Conservation (phyloP, 2,113 vertebrate species). For the Solenodon paradoxus region DNA sequence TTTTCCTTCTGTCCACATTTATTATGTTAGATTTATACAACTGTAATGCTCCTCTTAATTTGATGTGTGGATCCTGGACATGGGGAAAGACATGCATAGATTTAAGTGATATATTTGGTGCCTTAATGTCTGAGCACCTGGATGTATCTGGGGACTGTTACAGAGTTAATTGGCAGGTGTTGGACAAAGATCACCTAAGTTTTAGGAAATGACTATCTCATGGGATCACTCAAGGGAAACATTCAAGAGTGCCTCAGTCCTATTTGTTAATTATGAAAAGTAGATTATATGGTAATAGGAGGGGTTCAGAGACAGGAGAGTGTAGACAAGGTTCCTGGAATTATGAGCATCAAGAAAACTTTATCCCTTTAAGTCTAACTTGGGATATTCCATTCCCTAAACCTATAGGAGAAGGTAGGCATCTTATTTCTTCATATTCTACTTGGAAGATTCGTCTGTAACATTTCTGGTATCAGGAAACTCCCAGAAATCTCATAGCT, state of each 20-base stretch:
- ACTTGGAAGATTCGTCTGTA: neutral
- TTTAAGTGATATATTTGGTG: slow-evolving; percentile 42
- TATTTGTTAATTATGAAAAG: neutral
- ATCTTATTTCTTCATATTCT: neutral
- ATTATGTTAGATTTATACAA: slow-evolving; percentile 56
- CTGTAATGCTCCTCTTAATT: slow-evolving; percentile 47
- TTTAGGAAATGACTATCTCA: slow-evolving; percentile 2
- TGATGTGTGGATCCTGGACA: slow-evolving; percentile 39
- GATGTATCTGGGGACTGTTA: slow-evolving; percentile 56
- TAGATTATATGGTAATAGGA: neutral
- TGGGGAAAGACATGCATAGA: neutral
- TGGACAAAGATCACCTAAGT: neutral
- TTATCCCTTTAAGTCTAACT: neutral
- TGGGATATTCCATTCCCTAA: neutral
- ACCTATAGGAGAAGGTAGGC: neutral
- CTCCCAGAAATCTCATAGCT: neutral
- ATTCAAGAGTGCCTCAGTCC: neutral
- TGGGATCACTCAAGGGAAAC: neutral
- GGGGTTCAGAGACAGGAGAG: neutral
- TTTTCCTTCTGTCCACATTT: slow-evolving; percentile 45
- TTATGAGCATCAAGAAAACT: neutral
- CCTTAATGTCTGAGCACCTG: slow-evolving; percentile 63
- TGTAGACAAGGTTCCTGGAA: neutral
- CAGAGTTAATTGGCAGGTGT: slow-evolving; percentile 62
- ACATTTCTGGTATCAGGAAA: neutral